Evolutionary conservation across 2,888 invertebrate species (phyloP).

Genomic region (Ptychoptera contaminata): DNA sequence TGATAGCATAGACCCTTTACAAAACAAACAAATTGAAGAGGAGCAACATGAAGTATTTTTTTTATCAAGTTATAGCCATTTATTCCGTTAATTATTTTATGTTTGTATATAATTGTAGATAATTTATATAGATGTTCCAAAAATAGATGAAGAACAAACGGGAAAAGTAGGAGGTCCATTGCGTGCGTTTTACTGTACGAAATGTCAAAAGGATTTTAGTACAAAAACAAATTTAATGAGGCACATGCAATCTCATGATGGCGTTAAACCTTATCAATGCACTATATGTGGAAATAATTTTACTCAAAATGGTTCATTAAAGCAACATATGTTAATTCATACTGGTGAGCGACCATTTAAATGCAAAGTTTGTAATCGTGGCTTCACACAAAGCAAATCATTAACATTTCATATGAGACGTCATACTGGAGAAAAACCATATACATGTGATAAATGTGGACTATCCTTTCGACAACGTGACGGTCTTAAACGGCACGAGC

Average conservation of each 20-base stretch:
- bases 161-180: too few relatives aligned
- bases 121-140: too few relatives aligned
- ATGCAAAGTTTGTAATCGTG: conserved; percentile 19
- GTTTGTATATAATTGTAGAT: too few relatives aligned
- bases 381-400: conserved; percentile 23
- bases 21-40: background rate
- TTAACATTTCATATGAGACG: conserved; percentile 22
- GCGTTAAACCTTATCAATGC: conserved; percentile 20
- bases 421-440: conserved; percentile 24
- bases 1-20: background rate
- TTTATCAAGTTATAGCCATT: too few relatives aligned
- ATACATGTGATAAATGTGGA: conserved; percentile 21
- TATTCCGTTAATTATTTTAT: too few relatives aligned
- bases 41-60: background rate
- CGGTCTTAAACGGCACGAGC: conserved; percentile 16
- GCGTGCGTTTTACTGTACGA: conserved; percentile 15
- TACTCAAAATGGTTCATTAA: conserved; percentile 22
- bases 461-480: conserved; percentile 22
- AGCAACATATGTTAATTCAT: conserved; percentile 23
- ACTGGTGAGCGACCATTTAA: conserved; percentile 22
- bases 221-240: conserved; percentile 24
- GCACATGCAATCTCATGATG: conserved; percentile 21
- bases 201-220: conserved; percentile 23
- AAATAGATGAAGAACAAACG: too few relatives aligned
- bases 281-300: conserved; percentile 20